phyloP scores from a whole-genome alignment of 2,797 vertebrate genomes.

The Hydrophis major region DNA sequence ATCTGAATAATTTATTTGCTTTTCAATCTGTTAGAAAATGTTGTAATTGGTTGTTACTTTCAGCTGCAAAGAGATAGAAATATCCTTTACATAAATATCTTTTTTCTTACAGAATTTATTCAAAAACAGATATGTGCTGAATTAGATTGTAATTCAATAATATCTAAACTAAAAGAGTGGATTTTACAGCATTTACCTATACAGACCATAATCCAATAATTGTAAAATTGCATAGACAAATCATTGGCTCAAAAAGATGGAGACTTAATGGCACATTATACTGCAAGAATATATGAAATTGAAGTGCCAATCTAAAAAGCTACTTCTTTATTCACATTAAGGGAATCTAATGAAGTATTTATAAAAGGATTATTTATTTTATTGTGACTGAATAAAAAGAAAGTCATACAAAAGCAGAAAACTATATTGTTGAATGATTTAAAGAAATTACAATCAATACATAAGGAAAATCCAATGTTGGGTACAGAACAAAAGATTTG shows the following conservation, averaged over 20 bases:
- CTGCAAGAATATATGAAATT: background rate
- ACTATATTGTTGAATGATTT: background rate
- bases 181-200: background rate
- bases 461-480: background rate
- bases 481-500: background rate
- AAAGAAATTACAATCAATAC: background rate
- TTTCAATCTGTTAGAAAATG: background rate
- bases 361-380: background rate
- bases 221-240: background rate
- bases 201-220: background rate
- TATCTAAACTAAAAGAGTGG: background rate
- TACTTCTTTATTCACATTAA: background rate
- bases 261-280: background rate
- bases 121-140: background rate
- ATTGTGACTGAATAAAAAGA: background rate
- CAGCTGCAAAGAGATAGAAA: background rate
- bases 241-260: background rate
- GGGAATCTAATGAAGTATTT: background rate
- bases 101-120: background rate
- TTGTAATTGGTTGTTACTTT: background rate
- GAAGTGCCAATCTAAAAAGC: background rate
- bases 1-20: background rate
- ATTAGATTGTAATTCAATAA: background rate
- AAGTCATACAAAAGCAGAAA: background rate
- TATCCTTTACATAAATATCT: background rate